Evolutionary conservation across 2,888 invertebrate genomes (phyloP).

Genomic region (Timema podura): DNA sequence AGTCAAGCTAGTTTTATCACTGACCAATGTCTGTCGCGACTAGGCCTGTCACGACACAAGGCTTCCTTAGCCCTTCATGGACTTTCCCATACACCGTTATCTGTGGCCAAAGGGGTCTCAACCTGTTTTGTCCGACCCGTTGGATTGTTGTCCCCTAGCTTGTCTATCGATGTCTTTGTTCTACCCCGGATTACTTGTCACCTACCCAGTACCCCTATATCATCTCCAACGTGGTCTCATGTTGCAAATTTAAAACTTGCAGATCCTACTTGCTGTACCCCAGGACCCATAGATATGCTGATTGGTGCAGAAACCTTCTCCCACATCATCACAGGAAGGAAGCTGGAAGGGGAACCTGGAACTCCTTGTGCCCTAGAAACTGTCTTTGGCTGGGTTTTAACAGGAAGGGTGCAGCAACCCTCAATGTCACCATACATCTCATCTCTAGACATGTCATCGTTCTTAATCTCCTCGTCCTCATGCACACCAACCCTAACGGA

Average conservation of each 20-base stretch:
- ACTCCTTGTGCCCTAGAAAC: not conserved
- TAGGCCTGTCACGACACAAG: too few relatives aligned
- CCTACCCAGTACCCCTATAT: not conserved
- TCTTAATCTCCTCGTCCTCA: not conserved
- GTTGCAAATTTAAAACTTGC: not conserved
- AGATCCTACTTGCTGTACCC: not conserved
- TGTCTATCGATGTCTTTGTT: not conserved
- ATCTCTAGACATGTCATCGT: not conserved
- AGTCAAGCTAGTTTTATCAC: too few relatives aligned
- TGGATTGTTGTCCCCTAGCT: not conserved
- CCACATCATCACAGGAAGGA: not conserved
- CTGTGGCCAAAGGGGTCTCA: not conserved
- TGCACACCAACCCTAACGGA: not conserved
- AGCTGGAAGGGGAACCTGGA: not conserved
- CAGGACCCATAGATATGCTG: not conserved
- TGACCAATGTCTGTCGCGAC: too few relatives aligned
- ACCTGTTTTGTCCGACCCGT: not conserved
- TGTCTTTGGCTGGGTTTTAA: not conserved
- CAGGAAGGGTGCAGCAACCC: not conserved
- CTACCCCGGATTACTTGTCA: not conserved
- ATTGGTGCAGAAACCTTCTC: constrained; percentile 2
- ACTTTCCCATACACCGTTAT: not conserved
- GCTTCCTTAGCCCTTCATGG: not conserved
- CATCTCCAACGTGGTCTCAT: not conserved
- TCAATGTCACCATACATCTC: not conserved